Evolutionary conservation across 2,888 invertebrate species (phyloP).

Genomic region (Spilarctia lutea): DNA sequence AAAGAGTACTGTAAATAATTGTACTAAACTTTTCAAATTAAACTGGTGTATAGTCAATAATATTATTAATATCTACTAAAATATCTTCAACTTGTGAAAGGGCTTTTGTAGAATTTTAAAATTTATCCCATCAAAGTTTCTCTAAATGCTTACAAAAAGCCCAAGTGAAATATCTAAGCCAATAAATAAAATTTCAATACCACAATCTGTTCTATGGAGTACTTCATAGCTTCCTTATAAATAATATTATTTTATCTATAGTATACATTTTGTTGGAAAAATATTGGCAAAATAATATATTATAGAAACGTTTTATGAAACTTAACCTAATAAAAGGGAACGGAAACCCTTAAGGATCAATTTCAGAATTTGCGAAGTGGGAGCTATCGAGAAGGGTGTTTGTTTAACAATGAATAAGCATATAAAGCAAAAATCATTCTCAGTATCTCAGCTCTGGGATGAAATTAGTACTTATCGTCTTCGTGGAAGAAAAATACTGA

Average conservation of each 20-base stretch:
- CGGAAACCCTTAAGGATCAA: neutral
- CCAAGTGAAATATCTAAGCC: neutral
- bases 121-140: neutral
- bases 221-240: neutral
- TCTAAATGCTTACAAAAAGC: neutral
- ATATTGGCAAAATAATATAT: neutral
- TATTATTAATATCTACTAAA: neutral
- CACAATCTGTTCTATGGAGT: neutral
- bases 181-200: neutral
- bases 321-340: conserved; percentile 2
- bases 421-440: conserved; percentile 19
- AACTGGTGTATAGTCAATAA: neutral
- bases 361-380: conserved; percentile 17
- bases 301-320: neutral
- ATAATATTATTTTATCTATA: neutral
- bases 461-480: conserved; percentile 4
- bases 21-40: neutral
- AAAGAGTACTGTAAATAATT: neutral
- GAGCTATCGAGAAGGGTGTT: conserved; percentile 7
- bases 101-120: neutral
- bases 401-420: conserved; percentile 19
- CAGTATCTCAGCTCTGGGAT: conserved; percentile 3
- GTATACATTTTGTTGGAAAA: neutral
- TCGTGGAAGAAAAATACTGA: neutral
- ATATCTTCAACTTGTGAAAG: neutral